A percentile compares a stretch with the other conserved stretches of the same genome.
Evolutionary conservation across 2,797 vertebrate species (phyloP).

Genomic region (Echiichthys vipera): DNA sequence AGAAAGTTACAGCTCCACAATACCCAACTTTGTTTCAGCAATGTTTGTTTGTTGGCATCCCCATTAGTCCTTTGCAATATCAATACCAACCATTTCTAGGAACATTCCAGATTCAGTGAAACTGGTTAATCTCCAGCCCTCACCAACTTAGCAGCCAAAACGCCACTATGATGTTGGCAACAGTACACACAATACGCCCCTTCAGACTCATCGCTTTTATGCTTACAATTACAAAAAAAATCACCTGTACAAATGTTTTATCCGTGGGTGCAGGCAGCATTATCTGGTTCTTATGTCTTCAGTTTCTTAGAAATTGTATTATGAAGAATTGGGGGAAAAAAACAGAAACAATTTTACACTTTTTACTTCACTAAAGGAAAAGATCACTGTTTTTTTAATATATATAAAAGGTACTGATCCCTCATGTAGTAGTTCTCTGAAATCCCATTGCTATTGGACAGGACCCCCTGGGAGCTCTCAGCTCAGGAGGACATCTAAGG

Average conservation of each 20-base stretch:
- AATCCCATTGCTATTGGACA: slow-evolving; percentile 1
- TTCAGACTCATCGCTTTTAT: not conserved
- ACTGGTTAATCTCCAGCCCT: not conserved
- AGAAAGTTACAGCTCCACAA: not conserved
- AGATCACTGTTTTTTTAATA: not conserved
- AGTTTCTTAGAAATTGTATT: not conserved
- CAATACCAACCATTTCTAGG: too few relatives aligned
- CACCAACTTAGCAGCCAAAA: not conserved
- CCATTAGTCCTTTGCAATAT: too few relatives aligned
- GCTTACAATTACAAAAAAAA: not conserved
- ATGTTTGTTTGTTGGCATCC: too few relatives aligned
- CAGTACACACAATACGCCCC: not conserved
- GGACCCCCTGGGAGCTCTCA: slow-evolving; percentile 2
- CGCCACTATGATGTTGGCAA: not conserved
- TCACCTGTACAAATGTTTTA: not conserved
- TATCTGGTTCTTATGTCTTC: not conserved
- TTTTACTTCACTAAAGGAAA: not conserved
- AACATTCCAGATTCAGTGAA: too few relatives aligned
- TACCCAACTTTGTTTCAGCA: not conserved
- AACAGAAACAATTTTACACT: not conserved
- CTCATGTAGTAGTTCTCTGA: not conserved
- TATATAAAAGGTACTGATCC: not conserved
- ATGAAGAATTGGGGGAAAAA: not conserved
- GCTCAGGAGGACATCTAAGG: slow-evolving; percentile 5
- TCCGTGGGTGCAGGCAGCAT: too few relatives aligned